Evolutionary conservation across 2,888 invertebrate genomes (phyloP), one percentile per base, ranked within the genome.

Genomic region (Chironomus riparius): DNA sequence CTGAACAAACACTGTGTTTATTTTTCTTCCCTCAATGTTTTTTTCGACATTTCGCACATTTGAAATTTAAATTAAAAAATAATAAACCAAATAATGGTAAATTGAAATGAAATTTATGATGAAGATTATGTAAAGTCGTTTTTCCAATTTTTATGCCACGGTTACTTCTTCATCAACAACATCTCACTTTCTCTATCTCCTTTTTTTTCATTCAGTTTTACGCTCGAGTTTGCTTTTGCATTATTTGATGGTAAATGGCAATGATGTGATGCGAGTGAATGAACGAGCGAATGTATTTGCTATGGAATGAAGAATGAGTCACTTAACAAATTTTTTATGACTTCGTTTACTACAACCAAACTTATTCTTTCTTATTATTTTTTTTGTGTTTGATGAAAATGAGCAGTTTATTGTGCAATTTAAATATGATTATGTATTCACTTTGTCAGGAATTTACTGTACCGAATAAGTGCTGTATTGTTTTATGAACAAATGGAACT

Each of bases 71-170:
- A 74, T 74, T 28, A 74, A 74, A 74, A 74, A 74, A 74, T 74
- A 74, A 74, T 74, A 74, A 74, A 74, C 74, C 74, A 74, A 74
- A 74, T 62, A 72, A 72, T 72, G 72, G 72, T 38, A 72, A 72
- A 72, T 72, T 72, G 72, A 72, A 72, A 72, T 74, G 47, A 74
- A 74, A 74, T 74, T 74, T 74, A 74, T 74, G 65, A 68, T 74
- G 74, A 68, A 68, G 68, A 74, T 74, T 74, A 74, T 74, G 74
- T 62, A 74, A 74, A 74, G 65, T 74, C 65, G 68, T 24, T 65
- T 68, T n/a, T 71, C 10, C 15, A 7, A 10, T 28, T 73, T 38
- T 74, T 10, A 38, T 38, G 38, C 38, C 10, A 38, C 38, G 38
- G 38, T 38, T 38, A 7, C 68, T 74, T 61, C 13, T 22, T 24